Conservation (phyloP, 2,113 vertebrate genomes). For the Tragelaphus strepsiceros region DNA sequence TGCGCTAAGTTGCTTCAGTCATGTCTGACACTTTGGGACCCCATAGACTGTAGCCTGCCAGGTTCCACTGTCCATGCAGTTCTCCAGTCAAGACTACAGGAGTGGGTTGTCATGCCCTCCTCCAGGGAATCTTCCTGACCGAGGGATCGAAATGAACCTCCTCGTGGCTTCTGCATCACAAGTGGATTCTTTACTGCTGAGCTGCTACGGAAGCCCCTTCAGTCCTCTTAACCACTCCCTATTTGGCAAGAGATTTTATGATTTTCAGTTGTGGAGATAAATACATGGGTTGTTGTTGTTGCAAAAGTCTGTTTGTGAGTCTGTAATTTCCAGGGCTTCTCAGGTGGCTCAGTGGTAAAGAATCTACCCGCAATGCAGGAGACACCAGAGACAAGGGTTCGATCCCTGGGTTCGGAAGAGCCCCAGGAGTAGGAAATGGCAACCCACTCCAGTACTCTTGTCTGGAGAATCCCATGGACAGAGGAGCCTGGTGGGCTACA, state of each 20-base stretch:
- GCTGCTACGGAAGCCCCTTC: not conserved
- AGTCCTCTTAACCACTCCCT: not conserved
- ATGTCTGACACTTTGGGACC: not conserved
- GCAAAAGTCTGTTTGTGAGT: not conserved
- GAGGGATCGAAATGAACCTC: accelerated
- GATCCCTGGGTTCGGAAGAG: accelerated
- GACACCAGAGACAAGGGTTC: not conserved
- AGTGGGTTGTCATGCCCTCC: not conserved
- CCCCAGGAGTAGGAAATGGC: not conserved
- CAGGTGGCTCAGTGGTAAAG: not conserved
- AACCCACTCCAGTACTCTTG: not conserved
- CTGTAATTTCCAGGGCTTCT: not conserved
- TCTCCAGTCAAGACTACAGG: not conserved
- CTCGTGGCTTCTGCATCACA: not conserved
- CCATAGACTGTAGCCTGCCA: not conserved
- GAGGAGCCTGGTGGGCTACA: not conserved
- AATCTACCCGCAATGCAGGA: not conserved
- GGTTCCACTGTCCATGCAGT: not conserved
- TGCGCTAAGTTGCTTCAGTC: not conserved
- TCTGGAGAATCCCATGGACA: not conserved
- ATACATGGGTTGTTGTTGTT: not conserved
- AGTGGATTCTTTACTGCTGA: not conserved
- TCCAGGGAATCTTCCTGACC: not conserved
- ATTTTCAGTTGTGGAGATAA: not conserved
- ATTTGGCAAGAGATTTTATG: accelerated